Base-by-base conservation (phyloP, 2,888 invertebrate species). In the Automeris io region DNA sequence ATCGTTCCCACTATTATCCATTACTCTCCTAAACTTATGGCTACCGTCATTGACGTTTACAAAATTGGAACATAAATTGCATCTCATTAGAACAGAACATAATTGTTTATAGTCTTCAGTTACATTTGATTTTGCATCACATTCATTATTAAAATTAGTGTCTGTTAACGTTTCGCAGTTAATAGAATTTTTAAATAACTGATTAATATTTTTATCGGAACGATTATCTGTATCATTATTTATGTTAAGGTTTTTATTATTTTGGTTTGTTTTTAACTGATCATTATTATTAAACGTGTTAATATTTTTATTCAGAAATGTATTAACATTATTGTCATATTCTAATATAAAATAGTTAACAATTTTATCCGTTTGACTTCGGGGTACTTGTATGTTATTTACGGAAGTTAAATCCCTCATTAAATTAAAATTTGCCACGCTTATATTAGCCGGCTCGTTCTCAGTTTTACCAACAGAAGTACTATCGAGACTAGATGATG, bases 321-420 rank as follows among this genome's bases (percentile, higher is more conserved):
- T 19, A 18, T 26, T 25, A 25, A 35, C 36, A 1, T 54, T 45
- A 19, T 52, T 45, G n/a, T 74, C 65, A 11, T 71, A 75, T 51
- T 75, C 69, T 1, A 82, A 61, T 0, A 77, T 76, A 11, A 79
- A 82, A 52, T 78, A 79, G 45, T 82, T 78, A 0, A 82, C 66
- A 0, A 69, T 74, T 26, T 52, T 68, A 32, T 77, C 59, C 13
- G 61, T 47, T 40, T 75, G 66, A 2, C 79, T 76, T 31, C 49
- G 59, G 1, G 54, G 43, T 4, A 62, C 39, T n/a, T 57, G 50
- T 24, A 72, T 45, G 40, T 74, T 68, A 39, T 66, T 54, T 2
- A 48, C 41, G 0, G 77, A 75, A 0, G 83, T 76, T 35, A 85
- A 57, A 44, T 85, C 83, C 18, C 61, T 65, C 44, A 85, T 73